Percentiles rank a stretch among this genome's conserved stretches.
These are phyloP conservation scores for Tenebrosternarchus preto DNA, from an alignment of 2,113 vertebrate species.

Conservation along the genomic window DNA sequence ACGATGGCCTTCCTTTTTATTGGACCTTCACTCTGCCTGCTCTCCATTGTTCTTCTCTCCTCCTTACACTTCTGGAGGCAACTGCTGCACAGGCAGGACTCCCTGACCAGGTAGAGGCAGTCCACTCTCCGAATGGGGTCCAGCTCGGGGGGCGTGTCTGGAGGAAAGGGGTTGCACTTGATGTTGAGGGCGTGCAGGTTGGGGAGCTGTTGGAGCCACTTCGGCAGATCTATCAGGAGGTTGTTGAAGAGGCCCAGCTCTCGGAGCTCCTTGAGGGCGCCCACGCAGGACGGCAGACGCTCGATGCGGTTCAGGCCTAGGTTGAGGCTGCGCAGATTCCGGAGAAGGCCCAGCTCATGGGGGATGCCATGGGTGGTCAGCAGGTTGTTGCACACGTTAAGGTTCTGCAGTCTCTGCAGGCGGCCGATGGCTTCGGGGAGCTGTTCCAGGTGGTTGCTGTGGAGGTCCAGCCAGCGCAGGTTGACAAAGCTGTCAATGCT, in stretches of 20 bases:
- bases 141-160: not conserved
- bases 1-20: conserved; percentile 61
- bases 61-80: conserved; percentile 74
- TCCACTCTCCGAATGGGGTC: conserved; percentile 68
- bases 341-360: conserved; percentile 76
- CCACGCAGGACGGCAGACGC: conserved; percentile 72
- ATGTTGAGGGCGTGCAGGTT: conserved; percentile 81
- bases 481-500: conserved; percentile 79
- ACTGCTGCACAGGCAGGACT: conserved; percentile 77
- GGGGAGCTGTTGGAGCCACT: conserved; percentile 77
- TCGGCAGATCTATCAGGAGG: conserved; percentile 72
- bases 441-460: conserved; percentile 86
- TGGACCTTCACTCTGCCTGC: conserved; percentile 4
- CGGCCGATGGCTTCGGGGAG: conserved; percentile 77
- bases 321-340: conserved; percentile 78
- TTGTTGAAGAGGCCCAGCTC: conserved; percentile 87
- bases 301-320: conserved; percentile 85
- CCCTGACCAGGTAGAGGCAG: conserved; percentile 74
- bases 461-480: conserved; percentile 83
- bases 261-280: conserved; percentile 77
- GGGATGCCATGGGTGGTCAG: conserved; percentile 77
- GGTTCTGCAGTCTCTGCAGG: conserved; percentile 74
- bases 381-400: conserved; percentile 90
- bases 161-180: conserved; percentile 80
- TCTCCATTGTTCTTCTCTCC: conserved; percentile 71